phyloP scores from a whole-genome alignment of 1,140 invertebrate species.

The Drosophila truncata region DNA sequence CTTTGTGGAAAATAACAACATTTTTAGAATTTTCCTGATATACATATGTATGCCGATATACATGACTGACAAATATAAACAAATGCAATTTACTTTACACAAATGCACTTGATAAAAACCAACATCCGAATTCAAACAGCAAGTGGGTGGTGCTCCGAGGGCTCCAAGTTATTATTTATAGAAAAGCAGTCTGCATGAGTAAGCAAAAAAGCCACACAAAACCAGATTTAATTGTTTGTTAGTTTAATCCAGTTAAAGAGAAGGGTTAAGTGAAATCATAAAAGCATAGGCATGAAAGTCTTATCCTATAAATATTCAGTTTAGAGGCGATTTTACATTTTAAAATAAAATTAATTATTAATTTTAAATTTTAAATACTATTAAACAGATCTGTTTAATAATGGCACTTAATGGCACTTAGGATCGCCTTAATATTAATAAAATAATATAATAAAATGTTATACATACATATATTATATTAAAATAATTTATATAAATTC shows the following conservation, averaged over 20 bases:
- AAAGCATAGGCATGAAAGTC: neutral
- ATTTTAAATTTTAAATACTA: too few relatives aligned
- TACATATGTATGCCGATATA: neutral
- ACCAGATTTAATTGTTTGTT: constrained; percentile 52
- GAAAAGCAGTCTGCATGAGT: constrained; percentile 49
- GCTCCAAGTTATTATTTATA: constrained; percentile 60
- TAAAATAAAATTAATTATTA: too few relatives aligned
- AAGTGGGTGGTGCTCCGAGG: neutral
- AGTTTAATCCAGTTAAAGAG: constrained; percentile 11
- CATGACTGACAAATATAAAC: constrained; percentile 48
- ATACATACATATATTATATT: neutral
- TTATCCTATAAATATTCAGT: neutral
- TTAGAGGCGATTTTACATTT: too few relatives aligned
- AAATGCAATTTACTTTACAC: constrained; percentile 67
- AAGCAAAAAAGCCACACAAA: constrained; percentile 32
- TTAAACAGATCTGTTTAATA: too few relatives aligned
- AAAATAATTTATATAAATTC: too few relatives aligned
- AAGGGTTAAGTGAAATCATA: neutral
- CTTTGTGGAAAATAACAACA: constrained; percentile 6
- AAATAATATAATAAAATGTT: neutral
- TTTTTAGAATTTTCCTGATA: neutral
- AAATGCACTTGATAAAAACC: constrained; percentile 61
- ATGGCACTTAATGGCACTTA: too few relatives aligned
- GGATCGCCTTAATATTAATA: too few relatives aligned
- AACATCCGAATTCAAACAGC: constrained; percentile 26